Evolutionary conservation across 2,888 invertebrate species (phyloP).

Genomic region (Invenusta paracnida): DNA sequence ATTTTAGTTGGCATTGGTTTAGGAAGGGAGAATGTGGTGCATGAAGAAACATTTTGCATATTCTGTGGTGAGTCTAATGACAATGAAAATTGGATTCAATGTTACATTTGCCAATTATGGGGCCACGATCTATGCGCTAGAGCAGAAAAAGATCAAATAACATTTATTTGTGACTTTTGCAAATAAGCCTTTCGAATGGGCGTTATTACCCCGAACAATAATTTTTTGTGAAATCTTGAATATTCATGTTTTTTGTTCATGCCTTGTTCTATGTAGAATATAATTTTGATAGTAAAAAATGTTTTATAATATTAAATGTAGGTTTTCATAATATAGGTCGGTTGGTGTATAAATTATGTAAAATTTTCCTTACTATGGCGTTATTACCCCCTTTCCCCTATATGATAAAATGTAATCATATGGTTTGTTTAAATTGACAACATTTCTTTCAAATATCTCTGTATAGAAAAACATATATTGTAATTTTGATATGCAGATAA

Average conservation of each 20-base stretch:
- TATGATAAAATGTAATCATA: no score
- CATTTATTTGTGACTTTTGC: slow-evolving; percentile 29
- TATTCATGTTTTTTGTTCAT: slow-evolving; percentile 22
- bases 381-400: slow-evolving; percentile 15
- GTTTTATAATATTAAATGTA: slow-evolving; percentile 29
- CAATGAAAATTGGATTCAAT: slow-evolving; percentile 29
- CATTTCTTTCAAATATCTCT: no score
- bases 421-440: no score
- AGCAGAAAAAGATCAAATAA: slow-evolving; percentile 23
- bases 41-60: slow-evolving; percentile 29
- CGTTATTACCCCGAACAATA: slow-evolving; percentile 29
- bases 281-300: slow-evolving; percentile 29
- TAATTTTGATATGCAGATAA: no score
- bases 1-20: slow-evolving; percentile 21
- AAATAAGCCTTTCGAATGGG: slow-evolving; percentile 22
- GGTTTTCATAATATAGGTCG: slow-evolving; percentile 10
- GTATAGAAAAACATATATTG: no score
- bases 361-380: slow-evolving; percentile 25
- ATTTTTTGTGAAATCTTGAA: slow-evolving; percentile 24
- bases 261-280: slow-evolving; percentile 29
- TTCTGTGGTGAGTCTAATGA: slow-evolving; percentile 29
- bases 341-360: slow-evolving; percentile 26
- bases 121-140: slow-evolving; percentile 26
- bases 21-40: slow-evolving; percentile 28
- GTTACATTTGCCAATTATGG: slow-evolving; percentile 26